A percentile compares a stretch with the other conserved stretches of the same genome.
Evolutionary conservation across 2,797 vertebrate genomes (phyloP).

Genomic region (Vultur gryphus): DNA sequence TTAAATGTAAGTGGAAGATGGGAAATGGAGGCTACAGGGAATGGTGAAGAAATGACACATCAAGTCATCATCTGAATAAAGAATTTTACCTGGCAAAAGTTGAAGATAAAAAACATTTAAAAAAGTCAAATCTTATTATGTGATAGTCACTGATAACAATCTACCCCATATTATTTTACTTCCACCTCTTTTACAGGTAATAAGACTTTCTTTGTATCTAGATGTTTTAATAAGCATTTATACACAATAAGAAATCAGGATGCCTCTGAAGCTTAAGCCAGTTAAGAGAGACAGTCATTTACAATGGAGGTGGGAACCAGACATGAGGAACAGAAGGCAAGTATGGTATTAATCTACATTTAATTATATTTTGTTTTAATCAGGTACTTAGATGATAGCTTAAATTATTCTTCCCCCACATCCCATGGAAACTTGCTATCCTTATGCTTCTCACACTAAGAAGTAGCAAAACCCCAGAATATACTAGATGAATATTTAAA

Average conservation of each 20-base stretch:
- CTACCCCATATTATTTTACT: background rate
- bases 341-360: background rate
- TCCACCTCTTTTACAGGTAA: background rate
- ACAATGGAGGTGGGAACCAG: background rate
- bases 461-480: background rate
- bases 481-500: background rate
- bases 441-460: background rate
- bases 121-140: background rate
- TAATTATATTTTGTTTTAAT: constrained; percentile 7
- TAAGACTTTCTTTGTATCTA: background rate
- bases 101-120: background rate
- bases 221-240: background rate
- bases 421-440: background rate
- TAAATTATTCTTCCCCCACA: background rate
- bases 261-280: background rate
- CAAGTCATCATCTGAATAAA: background rate
- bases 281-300: background rate
- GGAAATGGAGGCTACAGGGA: background rate
- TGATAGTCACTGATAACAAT: background rate
- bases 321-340: background rate
- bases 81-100: background rate
- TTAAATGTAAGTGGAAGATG: background rate
- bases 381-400: background rate
- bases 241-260: background rate
- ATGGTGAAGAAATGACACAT: background rate